phyloP scores from a whole-genome alignment of 2,888 invertebrate species.

The Myopa tessellatipennis region DNA sequence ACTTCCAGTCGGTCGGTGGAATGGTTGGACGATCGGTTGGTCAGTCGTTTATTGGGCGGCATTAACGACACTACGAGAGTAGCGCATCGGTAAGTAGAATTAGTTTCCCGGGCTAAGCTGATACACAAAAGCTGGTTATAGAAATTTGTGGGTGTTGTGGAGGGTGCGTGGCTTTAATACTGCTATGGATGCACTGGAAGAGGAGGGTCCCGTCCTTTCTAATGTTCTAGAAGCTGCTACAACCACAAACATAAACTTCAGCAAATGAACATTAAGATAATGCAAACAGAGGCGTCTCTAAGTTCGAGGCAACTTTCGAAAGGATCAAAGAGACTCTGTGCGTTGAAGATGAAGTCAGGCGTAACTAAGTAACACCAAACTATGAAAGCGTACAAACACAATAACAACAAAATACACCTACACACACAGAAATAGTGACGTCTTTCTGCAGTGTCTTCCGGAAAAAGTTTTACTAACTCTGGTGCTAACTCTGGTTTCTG shows the following conservation, averaged over 20 bases:
- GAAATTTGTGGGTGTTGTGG: background rate
- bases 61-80: too few species aligned
- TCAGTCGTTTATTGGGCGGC: too few species aligned
- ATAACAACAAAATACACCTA: background rate
- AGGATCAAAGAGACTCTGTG: background rate
- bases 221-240: background rate
- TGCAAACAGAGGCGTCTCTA: background rate
- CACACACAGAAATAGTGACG: background rate
- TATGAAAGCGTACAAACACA: background rate
- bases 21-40: background rate
- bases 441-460: background rate
- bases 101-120: background rate
- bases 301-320: background rate
- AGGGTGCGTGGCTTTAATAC: background rate
- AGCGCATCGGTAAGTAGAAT: too few species aligned
- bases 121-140: background rate
- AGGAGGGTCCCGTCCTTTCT: too few species aligned
- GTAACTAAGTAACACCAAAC: background rate
- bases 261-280: conserved; percentile 25
- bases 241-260: conserved; percentile 3
- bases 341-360: conserved; percentile 14
- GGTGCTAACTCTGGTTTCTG: conserved; percentile 4
- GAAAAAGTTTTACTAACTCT: conserved; percentile 23
- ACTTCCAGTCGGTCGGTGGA: background rate
- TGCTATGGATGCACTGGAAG: background rate